Conservation (phyloP, 2,888 invertebrate genomes). For the Stramonita haemastoma region DNA sequence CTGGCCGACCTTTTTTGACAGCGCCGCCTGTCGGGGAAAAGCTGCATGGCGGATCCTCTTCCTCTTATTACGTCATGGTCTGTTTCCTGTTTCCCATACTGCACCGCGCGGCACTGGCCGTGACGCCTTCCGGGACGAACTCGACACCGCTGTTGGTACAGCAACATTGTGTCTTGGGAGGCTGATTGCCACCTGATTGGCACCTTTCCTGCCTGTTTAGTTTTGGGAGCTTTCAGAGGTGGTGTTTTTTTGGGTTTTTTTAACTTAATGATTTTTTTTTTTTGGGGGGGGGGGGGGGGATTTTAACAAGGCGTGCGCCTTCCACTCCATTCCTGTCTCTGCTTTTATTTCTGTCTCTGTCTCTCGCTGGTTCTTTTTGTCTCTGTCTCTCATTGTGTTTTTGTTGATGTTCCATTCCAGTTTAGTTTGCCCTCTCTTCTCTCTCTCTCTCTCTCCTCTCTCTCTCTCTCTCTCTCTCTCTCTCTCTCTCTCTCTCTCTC, state of each 20-base stretch:
- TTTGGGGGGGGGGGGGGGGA: too few relatives aligned
- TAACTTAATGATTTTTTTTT: too few relatives aligned
- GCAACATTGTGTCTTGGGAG: too few relatives aligned
- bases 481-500: background rate
- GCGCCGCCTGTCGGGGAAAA: too few relatives aligned
- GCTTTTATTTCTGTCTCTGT: background rate
- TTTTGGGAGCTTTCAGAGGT: background rate
- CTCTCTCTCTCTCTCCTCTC: background rate
- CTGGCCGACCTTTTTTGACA: too few relatives aligned
- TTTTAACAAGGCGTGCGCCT: background rate
- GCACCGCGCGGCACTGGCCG: background rate
- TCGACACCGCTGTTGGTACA: too few relatives aligned
- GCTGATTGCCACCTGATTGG: too few relatives aligned
- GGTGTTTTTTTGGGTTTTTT: too few relatives aligned
- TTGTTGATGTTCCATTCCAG: background rate
- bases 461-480: background rate
- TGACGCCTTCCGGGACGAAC: background rate
- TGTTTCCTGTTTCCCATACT: background rate
- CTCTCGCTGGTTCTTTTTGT: background rate
- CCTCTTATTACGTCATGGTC: conserved; percentile 11
- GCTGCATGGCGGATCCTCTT: background rate
- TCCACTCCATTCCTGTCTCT: background rate
- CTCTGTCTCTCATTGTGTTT: background rate
- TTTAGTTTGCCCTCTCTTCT: background rate
- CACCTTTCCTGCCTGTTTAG: background rate